A percentile compares a stretch with the other conserved stretches of the same genome.
Evolutionary conservation across 2,797 vertebrate species (phyloP).

Genomic region (Varecia variegata): DNA sequence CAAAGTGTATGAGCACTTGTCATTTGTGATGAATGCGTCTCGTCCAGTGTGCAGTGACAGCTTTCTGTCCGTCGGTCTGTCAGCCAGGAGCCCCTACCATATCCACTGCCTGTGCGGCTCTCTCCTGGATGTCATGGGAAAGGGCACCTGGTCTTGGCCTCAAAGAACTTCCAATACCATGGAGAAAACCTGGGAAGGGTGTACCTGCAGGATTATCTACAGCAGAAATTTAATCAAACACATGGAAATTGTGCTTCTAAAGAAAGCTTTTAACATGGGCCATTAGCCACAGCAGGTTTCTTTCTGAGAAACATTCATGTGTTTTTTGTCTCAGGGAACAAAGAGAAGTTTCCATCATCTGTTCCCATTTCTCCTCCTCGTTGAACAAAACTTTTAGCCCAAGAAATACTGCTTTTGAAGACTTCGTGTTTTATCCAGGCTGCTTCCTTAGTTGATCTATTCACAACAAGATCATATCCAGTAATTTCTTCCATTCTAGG

Average conservation of each 20-base stretch:
- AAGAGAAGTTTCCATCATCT: constrained; percentile 33
- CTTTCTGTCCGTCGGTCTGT: neutral
- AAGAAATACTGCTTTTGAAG: neutral
- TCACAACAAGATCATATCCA: neutral
- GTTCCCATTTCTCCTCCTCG: neutral
- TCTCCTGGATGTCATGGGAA: neutral
- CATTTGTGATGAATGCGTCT: neutral
- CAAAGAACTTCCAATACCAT: neutral
- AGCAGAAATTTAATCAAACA: neutral
- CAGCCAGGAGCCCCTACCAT: neutral
- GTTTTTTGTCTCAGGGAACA: neutral
- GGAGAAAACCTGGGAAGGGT: neutral
- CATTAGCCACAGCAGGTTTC: neutral
- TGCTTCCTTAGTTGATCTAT: neutral
- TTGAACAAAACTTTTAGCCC: constrained; percentile 12
- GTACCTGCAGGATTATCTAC: neutral
- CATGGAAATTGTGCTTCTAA: neutral
- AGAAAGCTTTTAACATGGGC: neutral
- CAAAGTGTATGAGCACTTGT: neutral
- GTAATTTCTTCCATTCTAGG: constrained; percentile 56
- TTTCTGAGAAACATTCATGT: neutral
- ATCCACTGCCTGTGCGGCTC: no score
- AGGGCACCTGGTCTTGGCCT: neutral
- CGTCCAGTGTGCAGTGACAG: no score
- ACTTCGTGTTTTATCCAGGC: neutral